Evolutionary conservation across 2,888 invertebrate species (phyloP), one percentile per base, ranked within the genome.

Genomic region (Andrena chrysosceles): DNA sequence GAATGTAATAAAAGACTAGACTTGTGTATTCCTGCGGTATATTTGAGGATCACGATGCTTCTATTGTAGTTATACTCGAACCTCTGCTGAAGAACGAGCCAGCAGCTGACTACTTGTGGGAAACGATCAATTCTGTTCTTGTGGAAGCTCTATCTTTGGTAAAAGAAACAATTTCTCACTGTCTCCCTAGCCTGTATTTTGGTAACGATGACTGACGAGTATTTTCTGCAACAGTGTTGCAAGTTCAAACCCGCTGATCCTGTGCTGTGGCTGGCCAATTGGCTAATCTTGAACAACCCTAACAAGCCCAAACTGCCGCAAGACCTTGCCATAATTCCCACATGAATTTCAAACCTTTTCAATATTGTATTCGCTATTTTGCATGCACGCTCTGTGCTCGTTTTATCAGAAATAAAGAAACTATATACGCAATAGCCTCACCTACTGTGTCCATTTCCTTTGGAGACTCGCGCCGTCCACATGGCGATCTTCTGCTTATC

Each of bases 201-300:
- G n/a, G 1, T 7, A 56, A 3, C 10, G 10, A 35, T 20, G 10
- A 16, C n/a, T 8, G 8, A 10, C 7, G 8, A 54, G 56, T 1
- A 31, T 70, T 10, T 20, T 10, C 1, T 59, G 35, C 63, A 59
- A 3, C 95, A 97, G 90, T 94, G 97, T 33, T 96, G 96, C 89
- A 93, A 96, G 94, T 95, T 95, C 89, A 96, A 96, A 84, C 98
- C 98, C 0, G 94, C 95, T 0, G 97, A 98, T 93, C 98, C 98
- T 0, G 94, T 98, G 54, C 92, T 96, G 35, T 97, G 97, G 96
- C 94, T 98, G 59, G 97, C 97, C 1, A 96, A 97, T 85, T 96
- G 97, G 95, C 94, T 98, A 56, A 94, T 96, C 6, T 94, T 95
- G 59, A 96, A 97, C 93, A 97, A 98, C 94, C 97, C 97, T 3